Evolutionary conservation across 2,113 vertebrate genomes (phyloP), one percentile per base, ranked within the genome.

Genomic region (Murina feae): DNA sequence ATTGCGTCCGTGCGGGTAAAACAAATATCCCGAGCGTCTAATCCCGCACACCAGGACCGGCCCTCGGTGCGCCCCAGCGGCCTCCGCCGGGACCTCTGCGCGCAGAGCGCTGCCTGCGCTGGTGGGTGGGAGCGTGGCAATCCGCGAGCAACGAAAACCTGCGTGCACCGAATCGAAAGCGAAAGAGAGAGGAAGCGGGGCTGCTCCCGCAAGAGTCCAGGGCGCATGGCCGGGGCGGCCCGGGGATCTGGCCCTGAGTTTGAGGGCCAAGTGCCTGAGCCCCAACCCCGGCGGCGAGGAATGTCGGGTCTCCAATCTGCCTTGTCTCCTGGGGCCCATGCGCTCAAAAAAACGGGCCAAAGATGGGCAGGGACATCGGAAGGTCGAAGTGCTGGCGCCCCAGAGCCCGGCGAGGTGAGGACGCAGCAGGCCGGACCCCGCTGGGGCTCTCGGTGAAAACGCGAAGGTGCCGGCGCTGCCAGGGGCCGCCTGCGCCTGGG

Each of bases 141-240:
- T 72, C 10, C 17, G 72, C 86, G 23, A 9, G 17, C 53, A 60
- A 55, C 25, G 87, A 91, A 97, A 96, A 96, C 89, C 96, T 96
- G 75, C 28, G 2, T 76, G 87, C 91, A 85, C 84, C 42, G 53
- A 97, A 97, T 30, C 96, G 97, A 97, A 97, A 97, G 96, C 88
- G 95, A 97, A 97, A 97, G 90, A 71, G 78, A 72, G 63, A 87
- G 91, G 83, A 3, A 25, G 39, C 47, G 2, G 39, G 69, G n/a
- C 49, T 13, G 84, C 49, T 84, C 39, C 71, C 78, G 16, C 37
- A 60, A 66, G 86, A n/a, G 17, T 58, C 49, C 49, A 0, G 49
- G 51, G 30, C 1, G 14, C 72, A 0, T 0, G 23, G 25, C 39
- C 1, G 20, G 14, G 7, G 28, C n/a, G 2, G 69, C 37, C 55